Base-by-base conservation (phyloP, 1,140 invertebrate species). In the Lanistes nyassanus region DNA sequence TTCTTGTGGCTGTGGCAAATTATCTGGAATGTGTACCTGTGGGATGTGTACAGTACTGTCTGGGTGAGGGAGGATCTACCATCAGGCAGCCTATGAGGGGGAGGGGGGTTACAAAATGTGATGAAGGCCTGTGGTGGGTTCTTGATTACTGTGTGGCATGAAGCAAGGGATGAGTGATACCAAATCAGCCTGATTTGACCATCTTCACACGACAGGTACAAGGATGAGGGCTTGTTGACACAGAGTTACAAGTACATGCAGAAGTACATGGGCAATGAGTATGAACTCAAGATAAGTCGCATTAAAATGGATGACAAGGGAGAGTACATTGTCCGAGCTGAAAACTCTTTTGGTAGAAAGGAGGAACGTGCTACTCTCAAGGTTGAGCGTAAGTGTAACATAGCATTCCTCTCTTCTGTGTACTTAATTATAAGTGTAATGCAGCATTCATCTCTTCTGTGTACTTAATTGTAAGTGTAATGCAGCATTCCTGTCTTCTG, bases 171-270 rank as follows among this genome's bases (percentile, higher is more conserved):
- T n/a, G n/a, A n/a, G n/a, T n/a, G n/a, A n/a, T n/a, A 47, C 5
- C 42, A 47, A 16, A 9, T 3, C 5, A 13, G 42, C 9, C 19
- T 47, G 2, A 16, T 47, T 67, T 69, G n/a, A 55, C 1, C 60
- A 26, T 62, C 53, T 42, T 68, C 64, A 31, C 31, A 23, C 67
- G 23, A n/a, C 80, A 87, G 86, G 86, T 80, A 79, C 70, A 84
- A 82, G 75, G 80, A 85, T 64, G 80, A 83, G 42, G 67, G 75
- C n/a, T 66, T 81, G 84, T 90, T 99, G n/a, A 92, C 94, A 71
- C 98, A 99, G 90, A 98, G 97, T 81, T 97, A 98, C 36, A 99
- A 99, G 90, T 98, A 97, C 89, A 99, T 99, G 97, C 99, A 99
- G 91, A 93, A 97, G 80, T 99, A 99, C 86, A 91, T 93, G 42